phyloP scores from a whole-genome alignment of 2,888 invertebrate genomes.

The Nezara viridula region DNA sequence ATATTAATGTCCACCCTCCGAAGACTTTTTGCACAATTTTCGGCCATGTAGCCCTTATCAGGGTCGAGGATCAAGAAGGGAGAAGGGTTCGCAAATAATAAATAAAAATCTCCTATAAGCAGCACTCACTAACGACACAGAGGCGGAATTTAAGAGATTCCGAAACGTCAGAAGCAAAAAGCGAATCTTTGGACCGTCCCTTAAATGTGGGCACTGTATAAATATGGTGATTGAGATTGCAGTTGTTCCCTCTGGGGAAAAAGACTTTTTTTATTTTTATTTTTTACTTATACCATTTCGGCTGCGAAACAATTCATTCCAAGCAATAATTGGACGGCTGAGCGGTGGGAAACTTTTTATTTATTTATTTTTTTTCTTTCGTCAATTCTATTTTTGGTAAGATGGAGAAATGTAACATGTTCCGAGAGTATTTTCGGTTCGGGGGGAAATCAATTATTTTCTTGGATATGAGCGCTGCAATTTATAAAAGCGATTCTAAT shows the following conservation, averaged over 20 bases:
- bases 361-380: neutral
- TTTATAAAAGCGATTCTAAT: slow-evolving; percentile 2
- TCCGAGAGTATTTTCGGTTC: neutral
- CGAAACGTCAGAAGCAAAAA: slow-evolving; percentile 16
- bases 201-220: slow-evolving; percentile 32
- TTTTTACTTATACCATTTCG: slow-evolving; percentile 10
- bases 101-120: neutral
- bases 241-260: neutral
- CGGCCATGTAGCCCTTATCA: neutral
- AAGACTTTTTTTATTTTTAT: neutral
- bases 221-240: slow-evolving; percentile 46
- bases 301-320: slow-evolving; percentile 28
- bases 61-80: neutral
- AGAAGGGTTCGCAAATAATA: neutral
- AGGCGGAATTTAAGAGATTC: slow-evolving; percentile 22
- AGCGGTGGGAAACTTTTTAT: slow-evolving; percentile 4
- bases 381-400: slow-evolving; percentile 16
- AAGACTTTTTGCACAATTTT: neutral
- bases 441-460: slow-evolving; percentile 25
- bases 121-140: neutral
- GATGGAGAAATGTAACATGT: slow-evolving; percentile 6
- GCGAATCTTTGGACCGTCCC: neutral
- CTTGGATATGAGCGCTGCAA: neutral
- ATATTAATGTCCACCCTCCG: neutral
- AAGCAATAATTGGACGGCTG: slow-evolving; percentile 1